Evolutionary conservation across 2,888 invertebrate species (phyloP), one percentile per base, ranked within the genome.

Genomic region (Lacanobia oleracea): DNA sequence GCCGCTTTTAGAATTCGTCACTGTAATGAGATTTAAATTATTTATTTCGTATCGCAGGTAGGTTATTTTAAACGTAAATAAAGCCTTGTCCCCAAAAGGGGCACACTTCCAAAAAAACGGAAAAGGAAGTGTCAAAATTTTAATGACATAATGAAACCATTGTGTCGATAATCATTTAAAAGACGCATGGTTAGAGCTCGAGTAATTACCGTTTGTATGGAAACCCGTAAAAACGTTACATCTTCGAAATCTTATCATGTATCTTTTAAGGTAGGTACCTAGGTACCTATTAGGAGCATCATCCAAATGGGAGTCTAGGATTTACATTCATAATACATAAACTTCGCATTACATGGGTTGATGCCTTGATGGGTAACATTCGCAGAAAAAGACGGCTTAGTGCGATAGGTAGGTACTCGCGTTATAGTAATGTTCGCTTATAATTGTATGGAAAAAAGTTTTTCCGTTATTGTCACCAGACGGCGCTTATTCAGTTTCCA

Each of bases 291-390:
- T 48, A 66, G 10, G 23, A 59, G 21, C 53, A 3, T 43, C 33
- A 67, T 33, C 72, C 60, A 72, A 74, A 66, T 72, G 16, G 56
- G 67, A 65, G 50, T 70, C 54, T 63, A 66, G 48, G 33, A 77
- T 80, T 77, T 66, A 66, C 74, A 81, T 83, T 70, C 40, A n/a
- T 43, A 62, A 61, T 33, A 82, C 72, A 71, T 72, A 75, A 81
- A 83, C 69, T 66, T 62, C 54, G 43, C 69, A 77, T 54, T 78
- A 70, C 66, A 80, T 68, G 77, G 70, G 53, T 27, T 64, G n/a
- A n/a, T n/a, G n/a, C n/a, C n/a, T n/a, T n/a, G n/a, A n/a, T n/a
- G n/a, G n/a, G n/a, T n/a, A 81, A 72, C 69, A 83, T 81, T 81
- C 81, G 67, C 53, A 71, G 83, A 85, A 84, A 27, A 1, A 27